Evolutionary conservation across 2,888 invertebrate genomes (phyloP), one percentile per base, ranked within the genome.

Genomic region (Drosophila robusta): DNA sequence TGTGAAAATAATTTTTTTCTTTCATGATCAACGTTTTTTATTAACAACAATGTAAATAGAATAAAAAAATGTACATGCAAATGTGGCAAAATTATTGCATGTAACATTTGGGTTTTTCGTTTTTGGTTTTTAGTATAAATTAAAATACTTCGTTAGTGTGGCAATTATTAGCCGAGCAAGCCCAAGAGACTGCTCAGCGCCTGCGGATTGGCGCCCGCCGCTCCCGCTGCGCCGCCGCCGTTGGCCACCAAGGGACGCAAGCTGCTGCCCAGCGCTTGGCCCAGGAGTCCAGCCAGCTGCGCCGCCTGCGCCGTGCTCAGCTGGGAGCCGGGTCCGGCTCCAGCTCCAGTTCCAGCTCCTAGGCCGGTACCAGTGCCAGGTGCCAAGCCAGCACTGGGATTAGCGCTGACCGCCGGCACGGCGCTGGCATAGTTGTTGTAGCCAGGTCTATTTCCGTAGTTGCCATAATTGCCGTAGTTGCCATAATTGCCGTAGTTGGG

Each of bases 241-340:
- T 86, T 74, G 14, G 76, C 75, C 4, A 90, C 42, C 14, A 90
- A 68, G 0, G 91, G 90, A 9, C 90, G 80, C 8, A 90, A 54
- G 44, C 89, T 87, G 41, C 78, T 83, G 9, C 90, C 90, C 18
- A 90, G 67, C 0, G 89, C 91, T 56, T 90, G 91, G 0, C 90
- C 90, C 45, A 90, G 24, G 0, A 82, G 70, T 12, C 80, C 90
- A 0, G 91, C 90, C 6, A 90, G 22, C 55, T 90, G 91, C 0
- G 90, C 80, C 1, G 91, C 81, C 52, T 86, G 88, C 2, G 69
- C 77, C 1, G 71, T 70, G 22, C 29, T 69, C 0, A 83, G 49
- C 36, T 83, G 89, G 0, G 75, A 55, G 2, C 45, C 87, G 26
- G 62, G 56, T 7, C 58, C 56, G 5, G 16, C 16, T 1, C 41